Base-by-base conservation (phyloP, 2,797 vertebrate species). In the Dryobates pubescens region DNA sequence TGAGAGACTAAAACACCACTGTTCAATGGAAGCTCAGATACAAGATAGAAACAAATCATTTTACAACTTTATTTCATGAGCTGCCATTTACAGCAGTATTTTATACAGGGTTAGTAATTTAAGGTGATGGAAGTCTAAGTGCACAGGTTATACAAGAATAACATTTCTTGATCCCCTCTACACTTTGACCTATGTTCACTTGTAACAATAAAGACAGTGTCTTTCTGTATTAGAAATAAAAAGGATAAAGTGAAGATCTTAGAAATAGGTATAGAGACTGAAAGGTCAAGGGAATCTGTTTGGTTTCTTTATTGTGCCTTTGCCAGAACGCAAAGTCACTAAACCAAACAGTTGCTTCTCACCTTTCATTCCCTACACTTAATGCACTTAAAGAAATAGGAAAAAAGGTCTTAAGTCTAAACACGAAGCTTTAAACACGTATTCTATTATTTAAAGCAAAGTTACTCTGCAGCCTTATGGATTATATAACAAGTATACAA, bases 381-480 rank as follows among this genome's bases (percentile, higher is more conserved):
- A 95, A 94, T 91, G 17, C 96, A 97, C 89, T 97, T 97, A 97
- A 98, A 98, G 97, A 98, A 98, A 98, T 92, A 95, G 94, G 94
- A 97, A 97, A 98, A 96, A 96, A 98, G 95, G 96, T 97, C 97
- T 97, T 98, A 98, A 92, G 97, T 93, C 97, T 97, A 97, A 98
- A 99, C 98, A 98, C 98, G 98, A 98, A 99, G 98, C 98, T 98
- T 98, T 98, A 97, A 97, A 98, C 96, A 98, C 98, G 96, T 98
- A 98, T 98, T 98, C 98, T 97, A 98, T 98, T 98, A 97, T 98
- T 98, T 97, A 98, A 99, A 99, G 98, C 98, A 96, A 98, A 97
- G 97, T 98, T 98, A 98, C 98, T 98, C 98, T 99, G 99, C 99
- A 99, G 99, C 99, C 99, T 99, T 99, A 99, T 99, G 99, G 99